Percentiles rank a stretch among this genome's conserved stretches.
phyloP scores from a whole-genome alignment of 1,140 invertebrate genomes.

The Formica exsecta region DNA sequence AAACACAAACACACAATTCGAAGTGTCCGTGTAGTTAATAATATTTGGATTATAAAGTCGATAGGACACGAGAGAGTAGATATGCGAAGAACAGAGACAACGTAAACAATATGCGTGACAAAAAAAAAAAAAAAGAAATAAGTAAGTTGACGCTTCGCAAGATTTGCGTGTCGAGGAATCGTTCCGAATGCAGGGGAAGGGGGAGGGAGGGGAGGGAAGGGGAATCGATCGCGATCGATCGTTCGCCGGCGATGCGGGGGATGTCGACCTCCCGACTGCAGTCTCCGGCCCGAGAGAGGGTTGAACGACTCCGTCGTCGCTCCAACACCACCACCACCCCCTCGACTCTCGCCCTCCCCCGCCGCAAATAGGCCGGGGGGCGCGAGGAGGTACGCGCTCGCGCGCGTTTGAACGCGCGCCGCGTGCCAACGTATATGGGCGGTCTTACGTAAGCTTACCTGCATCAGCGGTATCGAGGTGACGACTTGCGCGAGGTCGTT shows the following conservation, averaged over 20 bases:
- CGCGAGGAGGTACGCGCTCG: background rate
- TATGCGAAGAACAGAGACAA: background rate
- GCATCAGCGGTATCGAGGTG: constrained; percentile 71
- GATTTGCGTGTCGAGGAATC: background rate
- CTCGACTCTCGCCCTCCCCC: background rate
- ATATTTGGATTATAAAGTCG: constrained; percentile 22
- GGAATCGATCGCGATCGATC: constrained; percentile 45
- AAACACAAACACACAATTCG: background rate
- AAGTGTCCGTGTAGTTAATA: background rate
- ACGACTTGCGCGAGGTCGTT: constrained; percentile 50
- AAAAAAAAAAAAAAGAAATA: background rate
- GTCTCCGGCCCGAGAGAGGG: constrained; percentile 24
- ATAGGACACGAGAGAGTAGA: background rate
- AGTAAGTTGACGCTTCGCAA: background rate
- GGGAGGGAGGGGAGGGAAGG: no score
- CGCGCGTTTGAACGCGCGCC: background rate
- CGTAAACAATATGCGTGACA: constrained; percentile 7
- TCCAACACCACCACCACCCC: background rate
- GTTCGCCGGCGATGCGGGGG: background rate
- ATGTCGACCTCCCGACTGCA: constrained; percentile 46
- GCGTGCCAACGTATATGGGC: background rate
- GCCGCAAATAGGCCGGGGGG: constrained; percentile 38
- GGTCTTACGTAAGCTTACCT: constrained; percentile 75
- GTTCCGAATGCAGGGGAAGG: no score
- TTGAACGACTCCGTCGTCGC: constrained; percentile 39